A percentile compares a stretch with the other conserved stretches of the same genome.
Conservation (phyloP, 2,113 vertebrate genomes). For the Xenopus laevis region DNA sequence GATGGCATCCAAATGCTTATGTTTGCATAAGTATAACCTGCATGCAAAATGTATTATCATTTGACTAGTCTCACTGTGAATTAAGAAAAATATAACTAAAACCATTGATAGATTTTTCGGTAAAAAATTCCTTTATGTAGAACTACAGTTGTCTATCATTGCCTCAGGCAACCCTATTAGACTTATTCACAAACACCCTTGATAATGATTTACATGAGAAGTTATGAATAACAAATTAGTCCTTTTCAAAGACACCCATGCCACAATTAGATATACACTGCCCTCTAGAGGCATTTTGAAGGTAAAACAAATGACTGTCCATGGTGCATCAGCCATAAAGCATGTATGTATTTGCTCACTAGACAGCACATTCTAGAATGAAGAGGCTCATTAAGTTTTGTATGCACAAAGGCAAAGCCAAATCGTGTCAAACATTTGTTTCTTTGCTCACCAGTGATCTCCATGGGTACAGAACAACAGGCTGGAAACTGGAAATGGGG, state of each 20-base stretch:
- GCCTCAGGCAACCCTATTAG: not conserved
- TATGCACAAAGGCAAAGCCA: too few species aligned
- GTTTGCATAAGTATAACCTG: too few species aligned
- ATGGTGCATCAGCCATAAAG: too few species aligned
- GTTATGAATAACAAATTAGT: not conserved
- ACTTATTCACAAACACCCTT: not conserved
- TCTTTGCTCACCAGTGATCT: too few species aligned
- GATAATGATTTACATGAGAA: not conserved
- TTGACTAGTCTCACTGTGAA: not conserved
- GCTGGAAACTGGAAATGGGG: too few species aligned
- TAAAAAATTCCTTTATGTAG: not conserved
- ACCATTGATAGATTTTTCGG: not conserved
- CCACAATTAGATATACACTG: not conserved
- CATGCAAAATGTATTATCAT: not conserved
- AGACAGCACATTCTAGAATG: too few species aligned
- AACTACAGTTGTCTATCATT: not conserved
- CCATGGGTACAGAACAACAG: too few species aligned
- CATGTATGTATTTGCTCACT: too few species aligned
- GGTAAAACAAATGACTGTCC: not conserved
- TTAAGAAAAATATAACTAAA: not conserved
- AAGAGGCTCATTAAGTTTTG: too few species aligned
- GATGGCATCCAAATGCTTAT: too few species aligned
- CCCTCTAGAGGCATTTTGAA: slow-evolving; percentile 1
- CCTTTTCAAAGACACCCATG: not conserved
- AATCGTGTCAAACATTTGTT: too few species aligned